Conservation (phyloP, 2,797 vertebrate genomes). For the Craterocephalus amniculus region DNA sequence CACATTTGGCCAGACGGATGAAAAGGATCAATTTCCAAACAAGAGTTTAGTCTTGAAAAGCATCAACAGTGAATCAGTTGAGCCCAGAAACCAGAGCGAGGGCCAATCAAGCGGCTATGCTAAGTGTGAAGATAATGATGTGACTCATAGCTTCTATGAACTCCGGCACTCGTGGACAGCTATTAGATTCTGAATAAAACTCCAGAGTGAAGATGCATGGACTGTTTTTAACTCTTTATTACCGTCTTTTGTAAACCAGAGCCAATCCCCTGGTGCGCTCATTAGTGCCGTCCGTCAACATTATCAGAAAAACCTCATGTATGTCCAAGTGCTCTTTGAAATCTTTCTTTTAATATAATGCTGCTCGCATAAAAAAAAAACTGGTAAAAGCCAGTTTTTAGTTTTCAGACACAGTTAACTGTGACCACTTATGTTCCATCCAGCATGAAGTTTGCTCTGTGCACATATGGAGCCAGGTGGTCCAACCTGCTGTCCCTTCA, state of each 20-base stretch:
- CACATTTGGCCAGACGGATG: neutral
- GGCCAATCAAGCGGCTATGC: conserved; percentile 14
- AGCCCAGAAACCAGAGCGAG: conserved; percentile 8
- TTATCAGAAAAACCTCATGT: conserved; percentile 16
- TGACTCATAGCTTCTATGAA: conserved; percentile 34
- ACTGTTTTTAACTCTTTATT: conserved; percentile 32
- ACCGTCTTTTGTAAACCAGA: conserved; percentile 21
- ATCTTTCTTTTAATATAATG: conserved; percentile 20
- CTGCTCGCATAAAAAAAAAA: conserved; percentile 18
- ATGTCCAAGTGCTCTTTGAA: conserved; percentile 14
- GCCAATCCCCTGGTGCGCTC: conserved; percentile 13
- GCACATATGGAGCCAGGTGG: conserved; percentile 67
- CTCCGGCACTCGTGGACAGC: conserved; percentile 24
- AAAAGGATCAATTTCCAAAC: conserved; percentile 9
- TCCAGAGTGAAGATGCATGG: conserved; percentile 18
- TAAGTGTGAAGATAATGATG: conserved; percentile 44
- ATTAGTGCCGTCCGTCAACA: conserved; percentile 17
- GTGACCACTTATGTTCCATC: conserved; percentile 25
- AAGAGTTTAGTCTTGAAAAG: conserved; percentile 26
- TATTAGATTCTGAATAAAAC: conserved; percentile 29
- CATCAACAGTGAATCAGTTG: conserved; percentile 4
- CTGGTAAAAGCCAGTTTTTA: conserved; percentile 3
- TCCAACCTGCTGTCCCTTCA: conserved; percentile 54
- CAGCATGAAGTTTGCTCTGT: conserved; percentile 42
- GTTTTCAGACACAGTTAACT: conserved; percentile 26